Evolutionary conservation across 2,888 invertebrate genomes (phyloP), one percentile per base, ranked within the genome.

Genomic region (Eudasyphora cyanicolor): DNA sequence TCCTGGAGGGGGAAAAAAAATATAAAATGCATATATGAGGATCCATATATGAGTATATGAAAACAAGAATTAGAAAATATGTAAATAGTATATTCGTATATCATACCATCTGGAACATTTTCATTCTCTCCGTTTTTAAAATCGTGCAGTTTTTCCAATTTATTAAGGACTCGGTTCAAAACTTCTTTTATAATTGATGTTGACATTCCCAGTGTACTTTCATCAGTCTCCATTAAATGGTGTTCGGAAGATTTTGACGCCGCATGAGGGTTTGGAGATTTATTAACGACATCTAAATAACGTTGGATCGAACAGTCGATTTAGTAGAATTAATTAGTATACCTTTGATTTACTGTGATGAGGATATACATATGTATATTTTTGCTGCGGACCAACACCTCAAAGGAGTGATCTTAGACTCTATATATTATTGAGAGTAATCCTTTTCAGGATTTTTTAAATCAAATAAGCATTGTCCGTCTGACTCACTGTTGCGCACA

Each of bases 101-200:
- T 81, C 85, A 82, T 87, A 91, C 91, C 91, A 67, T 89, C 88
- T 8, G 87, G 86, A 29, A 84, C 77, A 6, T 45, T 74, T 12
- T 71, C 75, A 35, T 85, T 85, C 1, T 71, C 74, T 42, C 85
- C 83, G 3, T 69, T 84, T 3, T 19, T 32, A n/a, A 10, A 6
- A 2, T 42, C 24, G 12, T 87, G 82, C 14, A 89, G 85, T 24
- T 27, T 78, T 27, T 88, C 87, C 32, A 89, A 75, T 77, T 89
- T 89, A 10, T 57, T 76, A 6, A 89, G 67, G 19, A 90, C 86
- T 49, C 86, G 86, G 42, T 89, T 88, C 64, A 90, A 83, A 27
- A 88, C 85, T 7, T 14, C 42, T 4, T 86, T 82, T 70, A 87
- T 71, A 74, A 86, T 85, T 10, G 64, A 21, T 7, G 70, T 7